Conservation (phyloP, 2,797 vertebrate species). For the Emydoidea blandingii region DNA sequence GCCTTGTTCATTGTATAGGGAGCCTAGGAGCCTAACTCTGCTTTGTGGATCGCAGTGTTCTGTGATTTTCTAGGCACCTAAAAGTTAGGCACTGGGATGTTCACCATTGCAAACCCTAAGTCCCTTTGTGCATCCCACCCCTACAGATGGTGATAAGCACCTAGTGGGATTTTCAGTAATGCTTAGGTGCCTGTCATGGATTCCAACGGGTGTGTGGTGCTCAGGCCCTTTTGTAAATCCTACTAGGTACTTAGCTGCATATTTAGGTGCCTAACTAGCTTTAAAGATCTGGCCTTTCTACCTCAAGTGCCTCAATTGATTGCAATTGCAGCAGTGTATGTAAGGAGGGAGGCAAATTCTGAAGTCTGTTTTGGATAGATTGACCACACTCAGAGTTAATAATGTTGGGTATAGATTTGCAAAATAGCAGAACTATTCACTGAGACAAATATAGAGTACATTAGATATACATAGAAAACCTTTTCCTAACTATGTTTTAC, state of each 20-base stretch:
- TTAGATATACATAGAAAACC: background rate
- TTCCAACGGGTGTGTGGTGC: slow-evolving; percentile 26
- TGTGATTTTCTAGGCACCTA: background rate
- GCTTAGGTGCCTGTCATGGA: slow-evolving; percentile 56
- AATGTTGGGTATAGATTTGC: background rate
- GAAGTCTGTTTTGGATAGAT: background rate
- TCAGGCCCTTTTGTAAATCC: slow-evolving; percentile 59
- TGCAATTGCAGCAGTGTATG: background rate
- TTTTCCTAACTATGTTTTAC: background rate
- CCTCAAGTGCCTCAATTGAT: background rate
- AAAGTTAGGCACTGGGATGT: background rate
- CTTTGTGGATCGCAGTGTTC: background rate
- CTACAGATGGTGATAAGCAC: slow-evolving; percentile 6
- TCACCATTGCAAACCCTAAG: background rate
- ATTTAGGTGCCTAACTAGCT: background rate
- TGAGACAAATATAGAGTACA: background rate
- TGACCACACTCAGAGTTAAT: background rate
- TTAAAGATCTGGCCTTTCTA: slow-evolving; percentile 17
- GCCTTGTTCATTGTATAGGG: no score
- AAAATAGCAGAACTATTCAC: background rate
- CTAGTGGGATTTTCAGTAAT: slow-evolving; percentile 9
- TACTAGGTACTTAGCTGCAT: background rate
- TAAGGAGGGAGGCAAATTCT: background rate
- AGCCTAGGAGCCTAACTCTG: background rate
- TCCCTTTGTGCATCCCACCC: background rate